Evolutionary conservation across 2,888 invertebrate species (phyloP).

Genomic region (Pimpla rufipes): DNA sequence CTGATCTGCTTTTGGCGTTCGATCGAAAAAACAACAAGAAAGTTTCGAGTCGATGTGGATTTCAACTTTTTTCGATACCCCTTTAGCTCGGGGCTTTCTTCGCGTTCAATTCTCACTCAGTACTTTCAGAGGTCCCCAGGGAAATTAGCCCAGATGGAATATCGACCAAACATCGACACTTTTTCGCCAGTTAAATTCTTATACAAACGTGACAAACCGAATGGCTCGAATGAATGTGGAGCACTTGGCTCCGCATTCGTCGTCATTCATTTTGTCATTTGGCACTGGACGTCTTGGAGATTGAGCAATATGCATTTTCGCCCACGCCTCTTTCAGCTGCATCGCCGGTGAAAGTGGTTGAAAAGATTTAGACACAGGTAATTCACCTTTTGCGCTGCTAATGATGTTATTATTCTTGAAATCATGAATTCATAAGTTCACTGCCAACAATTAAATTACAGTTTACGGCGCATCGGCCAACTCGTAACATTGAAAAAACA

Average conservation of each 20-base stretch:
- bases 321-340: background rate
- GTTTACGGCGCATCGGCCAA: background rate
- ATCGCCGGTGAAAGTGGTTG: background rate
- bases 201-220: background rate
- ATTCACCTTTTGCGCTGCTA: background rate
- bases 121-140: conserved; percentile 35
- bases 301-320: background rate
- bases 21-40: background rate
- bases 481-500: background rate
- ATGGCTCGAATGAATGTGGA: background rate
- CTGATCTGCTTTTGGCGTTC: background rate
- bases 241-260: too few relatives aligned
- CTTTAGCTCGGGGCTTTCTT: conserved; percentile 45
- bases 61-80: conserved; percentile 9
- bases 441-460: background rate
- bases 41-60: conserved; percentile 3
- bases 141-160: conserved; percentile 49
- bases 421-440: conserved; percentile 7
- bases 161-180: conserved; percentile 23
- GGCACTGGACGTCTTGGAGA: background rate
- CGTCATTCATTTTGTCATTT: conserved; percentile 5
- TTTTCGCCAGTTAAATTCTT: conserved; percentile 32
- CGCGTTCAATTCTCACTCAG: conserved; percentile 18
- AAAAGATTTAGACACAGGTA: background rate
- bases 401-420: background rate